Base-by-base conservation (phyloP, 2,113 vertebrate genomes). In the Solea senegalensis region DNA sequence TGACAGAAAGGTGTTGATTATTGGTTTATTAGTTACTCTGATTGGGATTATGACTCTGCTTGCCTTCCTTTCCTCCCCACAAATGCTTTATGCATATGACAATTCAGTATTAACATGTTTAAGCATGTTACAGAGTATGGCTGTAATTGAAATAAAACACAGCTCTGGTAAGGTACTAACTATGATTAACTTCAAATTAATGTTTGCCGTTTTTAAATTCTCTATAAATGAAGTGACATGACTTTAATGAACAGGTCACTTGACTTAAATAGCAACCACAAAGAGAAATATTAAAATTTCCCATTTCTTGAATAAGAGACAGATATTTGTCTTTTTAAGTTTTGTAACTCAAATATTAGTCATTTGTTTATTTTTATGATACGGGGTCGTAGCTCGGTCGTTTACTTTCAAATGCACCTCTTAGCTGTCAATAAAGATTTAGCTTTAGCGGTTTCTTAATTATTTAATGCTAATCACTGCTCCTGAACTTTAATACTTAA, bases 1-100 rank as follows among this genome's bases (percentile, higher is more conserved):
- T 56, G 21, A 61, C 28, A 51, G 53, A 45, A 57, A 48, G 53
- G 14, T 12, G 43, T 67, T 70, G 75, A 78, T 70, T 60, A 76
- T 26, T 46, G 48, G 27, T 49, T 49, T 10, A 49, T 39, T 28
- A 10, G 15, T 51, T 3, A 16, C 15, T 50, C 2, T 16, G 40
- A 13, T 40, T 9, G 13, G 4, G n/a, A 40, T 64, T 8, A 13
- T 28, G 12, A 10, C 40, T 53, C 40, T 43, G 10, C 60, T 56
- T 26, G n/a, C 28, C 40, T 3, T 49, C 21, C 27, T 8, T 26
- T 39, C 51, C 1, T 28, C 41, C 5, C 34, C 53, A 6, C 60
- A 14, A 9, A 51, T 13, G 43, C 10, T 48, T 28, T 39, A 48
- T 12, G 40, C 15, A 3, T 7, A 2, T 5, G 51, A 41, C 15